phyloP scores from a whole-genome alignment of 2,888 invertebrate species.

The Pteria penguin region DNA sequence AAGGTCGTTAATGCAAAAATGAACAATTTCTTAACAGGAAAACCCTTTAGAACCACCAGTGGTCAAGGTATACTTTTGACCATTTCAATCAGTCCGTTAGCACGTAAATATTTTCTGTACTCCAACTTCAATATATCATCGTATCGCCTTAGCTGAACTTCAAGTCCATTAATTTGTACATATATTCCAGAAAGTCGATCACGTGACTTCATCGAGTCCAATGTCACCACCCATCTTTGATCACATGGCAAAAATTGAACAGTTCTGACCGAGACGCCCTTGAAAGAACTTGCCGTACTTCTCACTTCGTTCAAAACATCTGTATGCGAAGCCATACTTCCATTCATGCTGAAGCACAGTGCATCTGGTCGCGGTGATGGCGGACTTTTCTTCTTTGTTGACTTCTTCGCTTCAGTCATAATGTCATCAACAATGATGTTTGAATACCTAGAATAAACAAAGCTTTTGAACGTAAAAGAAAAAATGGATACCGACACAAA shows the following conservation, averaged over 20 bases:
- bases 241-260: slow-evolving; percentile 53
- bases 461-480: too few relatives aligned
- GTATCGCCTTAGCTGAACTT: slow-evolving; percentile 54
- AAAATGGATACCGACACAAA: too few relatives aligned
- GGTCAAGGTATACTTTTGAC: slow-evolving; percentile 12
- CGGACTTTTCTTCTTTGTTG: slow-evolving; percentile 16
- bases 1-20: too few relatives aligned
- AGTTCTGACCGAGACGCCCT: slow-evolving; percentile 40
- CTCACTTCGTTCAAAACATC: slow-evolving; percentile 47
- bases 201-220: slow-evolving; percentile 52
- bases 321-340: slow-evolving; percentile 45
- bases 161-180: slow-evolving; percentile 45
- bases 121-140: slow-evolving; percentile 56
- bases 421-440: slow-evolving; percentile 18
- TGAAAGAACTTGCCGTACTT: slow-evolving; percentile 33
- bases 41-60: background rate
- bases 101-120: slow-evolving; percentile 51
- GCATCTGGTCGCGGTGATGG: slow-evolving; percentile 52
- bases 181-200: slow-evolving; percentile 50
- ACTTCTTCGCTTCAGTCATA: slow-evolving; percentile 25
- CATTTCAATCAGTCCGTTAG: slow-evolving; percentile 45
- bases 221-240: slow-evolving; percentile 52
- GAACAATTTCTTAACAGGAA: too few relatives aligned
- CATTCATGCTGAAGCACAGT: slow-evolving; percentile 52
- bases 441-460: slow-evolving; percentile 23